A percentile compares a stretch with the other conserved stretches of the same genome.
Evolutionary conservation across 2,888 invertebrate species (phyloP).

Genomic region (Torymus aiolomorphi): DNA sequence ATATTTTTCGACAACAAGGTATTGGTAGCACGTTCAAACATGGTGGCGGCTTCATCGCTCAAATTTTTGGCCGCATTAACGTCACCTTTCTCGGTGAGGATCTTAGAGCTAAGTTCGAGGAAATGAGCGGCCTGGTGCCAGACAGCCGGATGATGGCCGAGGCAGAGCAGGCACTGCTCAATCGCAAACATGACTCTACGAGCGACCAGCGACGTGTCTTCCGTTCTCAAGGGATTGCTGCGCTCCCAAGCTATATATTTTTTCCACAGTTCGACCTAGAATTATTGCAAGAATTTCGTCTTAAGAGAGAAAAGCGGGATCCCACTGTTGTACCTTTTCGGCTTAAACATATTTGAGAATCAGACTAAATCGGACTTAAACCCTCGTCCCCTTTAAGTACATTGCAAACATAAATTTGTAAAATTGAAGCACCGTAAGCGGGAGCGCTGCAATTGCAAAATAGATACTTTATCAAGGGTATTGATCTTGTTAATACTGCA

Average conservation of each 20-base stretch:
- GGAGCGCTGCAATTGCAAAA: too few relatives aligned
- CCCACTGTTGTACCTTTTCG: too few relatives aligned
- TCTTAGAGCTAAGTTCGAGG: constrained; percentile 94
- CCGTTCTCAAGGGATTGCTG: constrained; percentile 95
- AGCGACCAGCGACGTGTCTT: constrained; percentile 95
- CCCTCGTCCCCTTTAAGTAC: neutral
- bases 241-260: constrained; percentile 99
- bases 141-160: constrained; percentile 98
- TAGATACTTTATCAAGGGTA: too few relatives aligned
- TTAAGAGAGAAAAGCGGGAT: constrained; percentile 12
- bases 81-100: constrained; percentile 96
- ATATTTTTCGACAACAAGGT: constrained; percentile 93
- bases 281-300: constrained; percentile 46
- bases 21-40: constrained; percentile 95
- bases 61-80: constrained; percentile 94
- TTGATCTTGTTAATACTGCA: too few relatives aligned
- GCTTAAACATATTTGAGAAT: neutral
- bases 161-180: constrained; percentile 96
- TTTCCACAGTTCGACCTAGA: constrained; percentile 97
- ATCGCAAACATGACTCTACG: constrained; percentile 98
- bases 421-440: too few relatives aligned
- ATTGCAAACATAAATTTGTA: constrained; percentile 8
- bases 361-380: neutral
- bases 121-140: constrained; percentile 99
- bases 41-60: constrained; percentile 95